Evolutionary conservation across 2,888 invertebrate species (phyloP), one percentile per base, ranked within the genome.

Genomic region (Deilephila elpenor): DNA sequence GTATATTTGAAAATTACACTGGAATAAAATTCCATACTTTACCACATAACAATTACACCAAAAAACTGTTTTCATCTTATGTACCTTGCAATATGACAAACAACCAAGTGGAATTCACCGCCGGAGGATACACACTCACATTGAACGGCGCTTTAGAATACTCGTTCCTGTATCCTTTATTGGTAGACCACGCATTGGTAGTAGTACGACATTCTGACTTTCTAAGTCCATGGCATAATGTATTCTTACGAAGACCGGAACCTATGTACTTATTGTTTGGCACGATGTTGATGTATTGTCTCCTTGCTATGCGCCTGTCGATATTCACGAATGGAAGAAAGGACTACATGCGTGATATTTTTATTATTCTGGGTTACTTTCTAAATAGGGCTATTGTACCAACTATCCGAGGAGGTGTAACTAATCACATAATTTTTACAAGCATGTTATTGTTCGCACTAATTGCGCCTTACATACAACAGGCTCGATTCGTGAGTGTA

Each of bases 291-390:
- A 4, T 71, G 1, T 60, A 34, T 29, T 44, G 44, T 44, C 44
- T 71, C 5, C 34, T 60, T 4, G 19, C 20, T 19, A 25, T 25
- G 34, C 60, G 25, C 60, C 59, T 60, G 8, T 60, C 71, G 19
- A 17, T 71, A 8, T 71, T 71, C 25, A 7, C 37, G 2, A 71
- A 60, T 25, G 20, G 34, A 2, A n/a, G 14, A 44, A 71, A 60
- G n/a, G 71, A 71, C 14, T 44, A 17, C 44, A 25, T 20, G 2
- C 60, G 71, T 7, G 44, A 60, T 25, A 14, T 71, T 44, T 11
- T 44, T 17, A 60, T 60, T 17, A 44, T 71, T 17, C 5, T 71
- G 1, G 71, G 60, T 5, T 71, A 71, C 29, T 59, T 71, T 19
- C 25, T 60, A 3, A 71, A 71, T 25, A 59, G n/a, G 20, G 59